These are phyloP conservation scores for Orestias chungarensis DNA, from an alignment of 2,797 vertebrate species.

Conservation along the genomic window DNA sequence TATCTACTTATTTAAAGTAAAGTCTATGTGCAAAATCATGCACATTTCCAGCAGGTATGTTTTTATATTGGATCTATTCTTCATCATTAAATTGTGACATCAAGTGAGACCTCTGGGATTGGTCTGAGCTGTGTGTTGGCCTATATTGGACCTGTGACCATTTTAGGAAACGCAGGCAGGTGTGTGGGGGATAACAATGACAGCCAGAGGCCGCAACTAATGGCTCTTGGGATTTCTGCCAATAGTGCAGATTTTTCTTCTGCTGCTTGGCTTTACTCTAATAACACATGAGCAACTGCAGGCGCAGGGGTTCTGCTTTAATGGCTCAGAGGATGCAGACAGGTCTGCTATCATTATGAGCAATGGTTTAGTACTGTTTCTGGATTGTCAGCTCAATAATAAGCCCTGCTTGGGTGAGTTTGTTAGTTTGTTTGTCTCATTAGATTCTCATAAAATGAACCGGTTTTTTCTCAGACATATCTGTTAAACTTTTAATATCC, in stretches of 20 bases:
- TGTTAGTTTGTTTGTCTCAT: conserved; percentile 18
- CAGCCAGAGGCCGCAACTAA: conserved; percentile 34
- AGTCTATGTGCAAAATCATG: not conserved
- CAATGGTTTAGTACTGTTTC: conserved; percentile 6
- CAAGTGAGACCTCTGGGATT: conserved; percentile 8
- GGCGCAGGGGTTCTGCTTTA: conserved; percentile 17
- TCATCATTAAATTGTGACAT: conserved; percentile 32
- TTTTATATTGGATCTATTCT: conserved; percentile 19
- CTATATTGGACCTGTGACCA: not conserved
- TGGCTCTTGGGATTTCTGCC: conserved; percentile 43
- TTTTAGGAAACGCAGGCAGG: conserved; percentile 4
- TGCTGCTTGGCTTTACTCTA: conserved; percentile 14
- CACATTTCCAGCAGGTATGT: not conserved
- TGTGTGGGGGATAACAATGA: conserved; percentile 26
- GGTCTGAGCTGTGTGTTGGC: conserved; percentile 13
- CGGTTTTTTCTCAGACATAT: too few species aligned
- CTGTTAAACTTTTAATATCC: too few species aligned
- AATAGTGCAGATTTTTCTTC: conserved; percentile 6
- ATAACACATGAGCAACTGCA: conserved; percentile 39
- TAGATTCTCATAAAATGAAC: conserved; percentile 18
- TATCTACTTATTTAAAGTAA: too few species aligned
- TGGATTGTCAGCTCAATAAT: conserved; percentile 10
- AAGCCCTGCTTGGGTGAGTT: conserved; percentile 4
- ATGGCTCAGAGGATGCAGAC: conserved; percentile 28
- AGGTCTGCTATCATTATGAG: not conserved